Evolutionary conservation across 2,888 invertebrate genomes (phyloP).

Genomic region (Colostygia pectinataria): DNA sequence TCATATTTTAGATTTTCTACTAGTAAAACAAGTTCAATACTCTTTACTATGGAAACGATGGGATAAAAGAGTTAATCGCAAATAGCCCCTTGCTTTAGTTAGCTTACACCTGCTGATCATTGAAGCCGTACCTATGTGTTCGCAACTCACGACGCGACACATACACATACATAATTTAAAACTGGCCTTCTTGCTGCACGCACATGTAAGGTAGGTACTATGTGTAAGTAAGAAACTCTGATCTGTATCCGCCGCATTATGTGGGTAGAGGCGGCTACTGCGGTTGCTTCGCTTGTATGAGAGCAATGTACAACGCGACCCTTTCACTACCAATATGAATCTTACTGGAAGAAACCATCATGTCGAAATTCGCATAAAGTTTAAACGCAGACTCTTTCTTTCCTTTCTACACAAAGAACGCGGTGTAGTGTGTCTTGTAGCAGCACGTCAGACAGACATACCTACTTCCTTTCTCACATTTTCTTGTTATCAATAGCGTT

Average conservation of each 20-base stretch:
- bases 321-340: slow-evolving; percentile 74
- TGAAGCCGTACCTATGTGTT: slow-evolving; percentile 81
- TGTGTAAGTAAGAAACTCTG: slow-evolving; percentile 78
- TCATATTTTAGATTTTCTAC: slow-evolving; percentile 69
- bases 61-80: slow-evolving; percentile 83
- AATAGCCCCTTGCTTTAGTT: slow-evolving; percentile 81
- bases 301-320: slow-evolving; percentile 65
- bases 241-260: slow-evolving; percentile 81
- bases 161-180: slow-evolving; percentile 60
- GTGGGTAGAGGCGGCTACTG: slow-evolving; percentile 78
- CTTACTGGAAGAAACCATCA: slow-evolving; percentile 60
- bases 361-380: slow-evolving; percentile 64
- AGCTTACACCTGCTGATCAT: slow-evolving; percentile 83
- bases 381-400: slow-evolving; percentile 57
- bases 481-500: slow-evolving; percentile 76
- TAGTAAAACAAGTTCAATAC: slow-evolving; percentile 81
- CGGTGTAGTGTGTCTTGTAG: slow-evolving; percentile 66
- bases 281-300: slow-evolving; percentile 70
- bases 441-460: slow-evolving; percentile 66
- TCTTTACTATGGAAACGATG: slow-evolving; percentile 82
- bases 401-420: slow-evolving; percentile 66
- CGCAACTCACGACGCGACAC: slow-evolving; percentile 66
- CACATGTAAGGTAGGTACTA: slow-evolving; percentile 42
- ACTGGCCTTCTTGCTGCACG: slow-evolving; percentile 75
- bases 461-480: slow-evolving; percentile 82